Conservation (phyloP, 2,113 vertebrate genomes). For the Sapajus apella region DNA sequence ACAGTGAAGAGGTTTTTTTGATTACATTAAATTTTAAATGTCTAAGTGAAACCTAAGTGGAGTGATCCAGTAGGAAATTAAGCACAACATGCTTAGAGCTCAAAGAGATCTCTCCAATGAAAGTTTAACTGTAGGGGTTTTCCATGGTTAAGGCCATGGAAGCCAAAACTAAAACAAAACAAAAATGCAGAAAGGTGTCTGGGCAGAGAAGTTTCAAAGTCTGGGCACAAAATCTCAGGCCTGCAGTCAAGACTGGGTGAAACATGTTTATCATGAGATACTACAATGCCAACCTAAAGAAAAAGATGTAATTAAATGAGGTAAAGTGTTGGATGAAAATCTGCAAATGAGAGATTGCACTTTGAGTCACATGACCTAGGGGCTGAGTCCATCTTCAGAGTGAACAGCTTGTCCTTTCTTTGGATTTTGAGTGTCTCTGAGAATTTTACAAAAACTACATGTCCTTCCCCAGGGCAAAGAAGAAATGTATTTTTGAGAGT, state of each 20-base stretch:
- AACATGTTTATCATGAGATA: neutral
- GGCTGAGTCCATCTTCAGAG: neutral
- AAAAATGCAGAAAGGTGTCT: neutral
- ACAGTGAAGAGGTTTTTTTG: neutral
- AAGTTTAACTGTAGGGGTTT: neutral
- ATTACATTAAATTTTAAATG: neutral
- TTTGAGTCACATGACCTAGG: neutral
- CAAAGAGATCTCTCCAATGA: neutral
- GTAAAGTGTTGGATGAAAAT: neutral
- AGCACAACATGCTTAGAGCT: neutral
- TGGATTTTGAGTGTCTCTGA: neutral
- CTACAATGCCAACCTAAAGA: neutral
- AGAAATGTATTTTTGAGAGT: neutral
- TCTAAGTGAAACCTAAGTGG: neutral
- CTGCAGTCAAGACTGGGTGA: neutral
- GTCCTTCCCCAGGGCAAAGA: neutral
- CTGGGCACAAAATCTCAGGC: neutral
- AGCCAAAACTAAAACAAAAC: neutral
- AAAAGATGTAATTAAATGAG: neutral
- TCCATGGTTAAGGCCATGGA: neutral
- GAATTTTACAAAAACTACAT: neutral
- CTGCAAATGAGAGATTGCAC: neutral
- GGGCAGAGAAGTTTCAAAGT: neutral
- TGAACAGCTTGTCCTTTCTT: neutral
- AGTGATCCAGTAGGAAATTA: neutral